These are phyloP conservation scores for Capitulum mitella DNA, from an alignment of 2,888 invertebrate species.

Conservation along the genomic window DNA sequence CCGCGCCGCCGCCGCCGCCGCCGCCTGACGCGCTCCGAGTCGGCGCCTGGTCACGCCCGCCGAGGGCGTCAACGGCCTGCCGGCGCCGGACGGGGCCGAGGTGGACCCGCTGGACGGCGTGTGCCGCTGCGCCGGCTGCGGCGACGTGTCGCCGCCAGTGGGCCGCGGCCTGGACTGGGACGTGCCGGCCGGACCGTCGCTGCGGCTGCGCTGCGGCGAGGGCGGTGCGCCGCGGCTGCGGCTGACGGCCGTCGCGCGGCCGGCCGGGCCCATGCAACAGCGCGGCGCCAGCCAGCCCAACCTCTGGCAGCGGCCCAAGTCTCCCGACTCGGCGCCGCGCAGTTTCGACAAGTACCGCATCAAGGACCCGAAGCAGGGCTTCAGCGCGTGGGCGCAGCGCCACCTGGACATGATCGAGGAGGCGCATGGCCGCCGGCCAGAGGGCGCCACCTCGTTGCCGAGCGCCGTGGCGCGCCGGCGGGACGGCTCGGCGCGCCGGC, in stretches of 20 bases:
- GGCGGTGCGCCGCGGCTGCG: background rate
- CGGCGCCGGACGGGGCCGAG: background rate
- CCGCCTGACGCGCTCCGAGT: background rate
- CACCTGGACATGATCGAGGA: slow-evolving; percentile 19
- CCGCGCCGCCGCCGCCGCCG: background rate
- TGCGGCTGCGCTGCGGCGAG: background rate
- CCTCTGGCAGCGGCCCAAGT: background rate
- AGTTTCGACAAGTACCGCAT: background rate
- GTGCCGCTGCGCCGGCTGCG: slow-evolving; percentile 1
- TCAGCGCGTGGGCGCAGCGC: slow-evolving; percentile 20
- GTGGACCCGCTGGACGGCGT: background rate
- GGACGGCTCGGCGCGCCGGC: background rate
- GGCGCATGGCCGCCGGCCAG: background rate
- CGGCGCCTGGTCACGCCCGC: too few species aligned
- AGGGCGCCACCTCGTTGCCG: slow-evolving; percentile 10
- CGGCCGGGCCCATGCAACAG: background rate
- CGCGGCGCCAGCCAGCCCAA: background rate
- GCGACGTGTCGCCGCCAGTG: background rate
- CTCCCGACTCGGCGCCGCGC: background rate
- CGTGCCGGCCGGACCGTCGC: background rate
- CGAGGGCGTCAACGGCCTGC: too few species aligned
- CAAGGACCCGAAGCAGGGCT: background rate
- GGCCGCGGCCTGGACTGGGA: background rate
- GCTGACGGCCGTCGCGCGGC: background rate
- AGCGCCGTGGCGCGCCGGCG: background rate